Conservation (phyloP, 2,888 invertebrate genomes). For the Archips crataeganus region DNA sequence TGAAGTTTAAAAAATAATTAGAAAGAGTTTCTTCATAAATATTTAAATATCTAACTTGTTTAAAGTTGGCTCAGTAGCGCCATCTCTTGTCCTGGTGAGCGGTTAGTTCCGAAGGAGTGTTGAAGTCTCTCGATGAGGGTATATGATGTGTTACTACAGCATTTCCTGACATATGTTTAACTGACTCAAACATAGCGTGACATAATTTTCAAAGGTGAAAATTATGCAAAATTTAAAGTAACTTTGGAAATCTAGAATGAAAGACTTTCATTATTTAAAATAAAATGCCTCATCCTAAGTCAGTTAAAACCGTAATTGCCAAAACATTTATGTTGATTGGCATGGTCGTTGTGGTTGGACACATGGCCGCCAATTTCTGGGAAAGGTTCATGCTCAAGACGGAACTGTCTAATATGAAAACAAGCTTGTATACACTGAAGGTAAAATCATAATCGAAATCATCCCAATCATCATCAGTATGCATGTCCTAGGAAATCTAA, state of each 20-base stretch:
- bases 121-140: too few species aligned
- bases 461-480: too few species aligned
- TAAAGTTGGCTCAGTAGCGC: too few species aligned
- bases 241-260: background rate
- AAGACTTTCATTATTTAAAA: background rate
- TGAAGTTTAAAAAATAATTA: too few species aligned
- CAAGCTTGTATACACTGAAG: constrained; percentile 63
- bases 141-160: too few species aligned
- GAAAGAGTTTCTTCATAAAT: too few species aligned
- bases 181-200: background rate
- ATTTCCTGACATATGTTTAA: background rate
- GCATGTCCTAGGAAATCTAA: too few species aligned
- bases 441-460: constrained; percentile 50
- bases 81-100: too few species aligned
- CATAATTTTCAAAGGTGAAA: background rate
- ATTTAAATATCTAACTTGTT: too few species aligned
- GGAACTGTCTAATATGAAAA: constrained; percentile 65
- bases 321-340: constrained; percentile 63
- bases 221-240: background rate
- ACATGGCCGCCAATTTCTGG: constrained; percentile 67
- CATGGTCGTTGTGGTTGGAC: constrained; percentile 61
- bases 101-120: too few species aligned
- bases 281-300: constrained; percentile 60
- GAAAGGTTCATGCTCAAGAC: constrained; percentile 64
- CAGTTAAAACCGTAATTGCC: constrained; percentile 53